phyloP scores from a whole-genome alignment of 2,797 vertebrate genomes.

The Syngnathus rostellatus region DNA sequence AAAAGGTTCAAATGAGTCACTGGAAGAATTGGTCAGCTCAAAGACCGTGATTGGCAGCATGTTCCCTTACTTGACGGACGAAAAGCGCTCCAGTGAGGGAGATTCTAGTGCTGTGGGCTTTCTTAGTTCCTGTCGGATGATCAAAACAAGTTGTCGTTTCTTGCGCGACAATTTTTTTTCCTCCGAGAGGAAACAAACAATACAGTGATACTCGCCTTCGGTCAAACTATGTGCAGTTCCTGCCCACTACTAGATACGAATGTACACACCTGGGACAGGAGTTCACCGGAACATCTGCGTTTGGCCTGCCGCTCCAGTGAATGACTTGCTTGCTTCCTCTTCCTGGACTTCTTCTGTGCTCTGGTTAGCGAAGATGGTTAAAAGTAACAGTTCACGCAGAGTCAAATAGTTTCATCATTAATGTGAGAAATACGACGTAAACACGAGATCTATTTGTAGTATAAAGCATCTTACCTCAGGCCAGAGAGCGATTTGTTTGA shows the following conservation, averaged over 20 bases:
- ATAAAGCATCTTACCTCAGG: constrained; percentile 67
- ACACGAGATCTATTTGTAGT: too few relatives aligned
- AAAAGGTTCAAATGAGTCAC: background rate
- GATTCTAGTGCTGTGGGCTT: constrained; percentile 65
- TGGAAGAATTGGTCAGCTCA: background rate
- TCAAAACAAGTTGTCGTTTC: constrained; percentile 1
- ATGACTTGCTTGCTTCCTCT: constrained; percentile 79
- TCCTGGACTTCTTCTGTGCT: constrained; percentile 81
- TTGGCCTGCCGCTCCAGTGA: constrained; percentile 82
- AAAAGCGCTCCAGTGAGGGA: constrained; percentile 75
- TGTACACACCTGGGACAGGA: constrained; percentile 73
- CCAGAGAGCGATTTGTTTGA: constrained; percentile 77
- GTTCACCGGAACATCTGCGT: constrained; percentile 75
- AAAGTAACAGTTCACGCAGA: too few relatives aligned
- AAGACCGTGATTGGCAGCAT: background rate
- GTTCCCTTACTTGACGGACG: constrained; percentile 76
- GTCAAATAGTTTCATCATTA: too few relatives aligned
- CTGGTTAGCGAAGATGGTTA: constrained; percentile 69
- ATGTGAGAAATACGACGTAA: too few relatives aligned
- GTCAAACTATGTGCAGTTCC: constrained; percentile 8
- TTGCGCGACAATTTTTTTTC: background rate
- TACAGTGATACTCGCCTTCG: background rate
- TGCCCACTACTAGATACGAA: constrained; percentile 7
- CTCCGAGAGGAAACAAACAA: background rate
- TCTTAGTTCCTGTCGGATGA: constrained; percentile 62